These are phyloP conservation scores for Tanytarsus gracilentus DNA, from an alignment of 2,888 invertebrate species.

Conservation along the genomic window DNA sequence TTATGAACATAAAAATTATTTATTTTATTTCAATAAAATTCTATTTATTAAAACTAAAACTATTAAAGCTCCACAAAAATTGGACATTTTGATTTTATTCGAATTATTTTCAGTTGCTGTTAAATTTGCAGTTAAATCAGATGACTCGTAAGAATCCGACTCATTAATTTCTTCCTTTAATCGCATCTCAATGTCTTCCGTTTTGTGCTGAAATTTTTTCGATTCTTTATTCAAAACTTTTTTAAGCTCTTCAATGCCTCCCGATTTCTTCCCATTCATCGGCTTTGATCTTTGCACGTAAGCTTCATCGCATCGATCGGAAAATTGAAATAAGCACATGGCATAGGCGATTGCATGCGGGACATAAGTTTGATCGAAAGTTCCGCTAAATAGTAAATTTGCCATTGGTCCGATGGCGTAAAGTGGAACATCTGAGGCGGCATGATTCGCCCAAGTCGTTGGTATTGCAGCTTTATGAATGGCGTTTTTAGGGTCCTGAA, in stretches of 20 bases:
- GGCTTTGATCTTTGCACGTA: background rate
- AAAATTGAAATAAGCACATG: conserved; percentile 4
- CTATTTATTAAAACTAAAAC: no score
- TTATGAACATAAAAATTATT: no score
- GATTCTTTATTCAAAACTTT: background rate
- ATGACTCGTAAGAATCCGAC: no score
- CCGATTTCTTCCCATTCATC: background rate
- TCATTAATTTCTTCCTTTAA: no score
- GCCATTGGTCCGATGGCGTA: conserved; percentile 13
- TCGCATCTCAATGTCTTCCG: no score
- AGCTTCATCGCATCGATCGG: background rate
- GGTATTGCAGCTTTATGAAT: conserved; percentile 7
- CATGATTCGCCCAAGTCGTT: conserved; percentile 15
- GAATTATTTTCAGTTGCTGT: no score
- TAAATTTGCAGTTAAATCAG: no score
- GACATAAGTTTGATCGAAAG: conserved; percentile 19
- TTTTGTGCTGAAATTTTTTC: no score
- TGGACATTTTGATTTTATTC: no score
- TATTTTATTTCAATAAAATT: no score
- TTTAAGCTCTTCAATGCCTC: background rate
- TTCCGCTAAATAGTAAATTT: conserved; percentile 10
- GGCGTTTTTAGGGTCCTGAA: background rate
- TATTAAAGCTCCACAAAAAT: no score
- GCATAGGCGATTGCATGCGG: conserved; percentile 18
- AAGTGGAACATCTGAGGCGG: conserved; percentile 3